phyloP scores from a whole-genome alignment of 1,140 invertebrate species.

The Caenorhabditis brenneri region DNA sequence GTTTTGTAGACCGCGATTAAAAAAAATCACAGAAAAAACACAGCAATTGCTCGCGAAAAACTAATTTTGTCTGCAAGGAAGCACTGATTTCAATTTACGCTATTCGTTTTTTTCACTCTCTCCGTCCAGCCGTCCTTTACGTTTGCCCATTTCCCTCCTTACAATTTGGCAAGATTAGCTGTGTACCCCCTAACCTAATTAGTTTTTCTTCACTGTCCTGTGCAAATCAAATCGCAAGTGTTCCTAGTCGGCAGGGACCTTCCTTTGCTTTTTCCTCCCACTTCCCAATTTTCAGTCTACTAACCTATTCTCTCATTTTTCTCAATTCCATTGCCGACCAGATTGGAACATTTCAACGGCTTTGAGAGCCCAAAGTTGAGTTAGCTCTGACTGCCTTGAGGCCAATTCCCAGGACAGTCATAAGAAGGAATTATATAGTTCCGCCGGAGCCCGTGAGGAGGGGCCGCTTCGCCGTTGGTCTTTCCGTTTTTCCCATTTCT shows the following conservation, averaged over 20 bases:
- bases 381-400: conserved; percentile 29
- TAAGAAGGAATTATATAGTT: conserved; percentile 44
- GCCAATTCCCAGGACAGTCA: conserved; percentile 40
- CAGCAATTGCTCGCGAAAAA: not conserved
- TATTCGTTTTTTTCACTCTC: not conserved
- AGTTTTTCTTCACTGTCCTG: conserved; percentile 33
- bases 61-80: not conserved
- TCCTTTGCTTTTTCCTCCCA: not conserved
- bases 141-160: not conserved
- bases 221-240: conserved; percentile 37
- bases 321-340: not conserved
- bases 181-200: conserved; percentile 27
- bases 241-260: not conserved
- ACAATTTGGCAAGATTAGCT: conserved; percentile 33
- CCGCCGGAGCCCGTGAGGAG: conserved; percentile 33
- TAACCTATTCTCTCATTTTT: conserved; percentile 8
- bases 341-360: conserved; percentile 35
- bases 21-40: not conserved
- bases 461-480: not conserved
- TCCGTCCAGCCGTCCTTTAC: not conserved
- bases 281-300: not conserved
- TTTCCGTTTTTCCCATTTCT: not conserved
- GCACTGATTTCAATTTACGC: not conserved
- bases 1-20: too few relatives aligned
- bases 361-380: not conserved